These are phyloP conservation scores for Periophthalmus modestus DNA, from an alignment of 2,113 vertebrate species.

Conservation along the genomic window DNA sequence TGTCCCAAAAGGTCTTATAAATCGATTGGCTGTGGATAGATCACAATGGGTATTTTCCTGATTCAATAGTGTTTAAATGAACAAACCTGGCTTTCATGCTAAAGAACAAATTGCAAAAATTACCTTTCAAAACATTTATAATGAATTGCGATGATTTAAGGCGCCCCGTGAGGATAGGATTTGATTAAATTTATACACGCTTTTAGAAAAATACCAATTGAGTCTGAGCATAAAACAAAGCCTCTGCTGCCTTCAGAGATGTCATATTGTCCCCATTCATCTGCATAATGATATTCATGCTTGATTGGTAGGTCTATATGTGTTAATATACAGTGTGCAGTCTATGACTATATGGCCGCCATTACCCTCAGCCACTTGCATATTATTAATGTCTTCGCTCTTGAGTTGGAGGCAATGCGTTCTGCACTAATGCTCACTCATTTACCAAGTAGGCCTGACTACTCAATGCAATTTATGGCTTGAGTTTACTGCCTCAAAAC, in stretches of 20 bases:
- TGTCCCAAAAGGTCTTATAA: too few species aligned
- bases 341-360: conserved; percentile 1
- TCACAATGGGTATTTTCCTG: too few species aligned
- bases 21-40: too few species aligned
- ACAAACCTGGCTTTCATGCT: too few species aligned
- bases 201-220: background rate
- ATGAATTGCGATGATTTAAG: background rate
- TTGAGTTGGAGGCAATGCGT: background rate
- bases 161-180: background rate
- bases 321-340: conserved; percentile 9
- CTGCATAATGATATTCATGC: background rate
- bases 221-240: background rate
- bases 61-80: too few species aligned
- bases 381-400: background rate
- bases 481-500: conserved; percentile 7
- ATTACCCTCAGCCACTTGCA: background rate
- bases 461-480: conserved; percentile 13
- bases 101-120: too few species aligned
- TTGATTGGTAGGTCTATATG: conserved; percentile 7
- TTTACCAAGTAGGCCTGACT: conserved; percentile 2
- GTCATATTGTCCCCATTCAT: background rate
- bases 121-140: background rate
- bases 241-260: background rate
- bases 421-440: conserved; percentile 5
- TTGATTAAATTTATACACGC: background rate